Evolutionary conservation across 2,797 vertebrate genomes (phyloP), one percentile per base, ranked within the genome.

Genomic region (Crocodylus rhombifer): DNA sequence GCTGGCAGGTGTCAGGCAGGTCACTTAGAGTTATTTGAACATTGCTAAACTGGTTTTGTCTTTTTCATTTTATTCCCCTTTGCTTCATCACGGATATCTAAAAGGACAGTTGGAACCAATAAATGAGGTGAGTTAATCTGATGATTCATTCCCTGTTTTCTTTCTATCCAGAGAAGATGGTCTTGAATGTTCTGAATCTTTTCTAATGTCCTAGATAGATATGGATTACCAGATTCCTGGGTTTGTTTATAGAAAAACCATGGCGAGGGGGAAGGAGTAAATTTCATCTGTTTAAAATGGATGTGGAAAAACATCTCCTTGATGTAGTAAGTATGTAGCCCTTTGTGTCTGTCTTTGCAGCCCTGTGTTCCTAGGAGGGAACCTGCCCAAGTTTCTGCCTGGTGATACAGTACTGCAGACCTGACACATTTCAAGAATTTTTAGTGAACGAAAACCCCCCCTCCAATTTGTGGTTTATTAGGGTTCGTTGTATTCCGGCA

Each of bases 31-130:
- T 97, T 97, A 87, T 94, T 94, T 93, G 94, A 97, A 94, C 94
- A 96, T 91, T 97, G 96, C 98, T 98, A 98, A 98, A 98, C 97
- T 97, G 95, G 86, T 97, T 95, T 98, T 97, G 90, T 97, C 92
- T 96, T 92, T 97, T 94, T 97, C 84, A 90, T 90, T 95, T 93
- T 97, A 82, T 82, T 91, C 83, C 78, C 92, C 80, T 93, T 95
- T 97, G 92, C 97, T 97, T 97, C 93, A 80, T 95, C 91, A 15
- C 96, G 97, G 96, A 97, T 98, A 97, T 98, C 97, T 98, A 98
- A 99, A 99, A 98, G 98, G 98, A 98, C 98, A 99, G 98, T 97
- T 99, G 98, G 98, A 99, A 97, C 98, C 98, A 95, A 98, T 98
- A 98, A 98, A 98, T 91, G 98, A 99, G 98, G 98, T 99, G 97